Conservation (phyloP, 2,113 vertebrate genomes). For the Puffinus mauretanicus region DNA sequence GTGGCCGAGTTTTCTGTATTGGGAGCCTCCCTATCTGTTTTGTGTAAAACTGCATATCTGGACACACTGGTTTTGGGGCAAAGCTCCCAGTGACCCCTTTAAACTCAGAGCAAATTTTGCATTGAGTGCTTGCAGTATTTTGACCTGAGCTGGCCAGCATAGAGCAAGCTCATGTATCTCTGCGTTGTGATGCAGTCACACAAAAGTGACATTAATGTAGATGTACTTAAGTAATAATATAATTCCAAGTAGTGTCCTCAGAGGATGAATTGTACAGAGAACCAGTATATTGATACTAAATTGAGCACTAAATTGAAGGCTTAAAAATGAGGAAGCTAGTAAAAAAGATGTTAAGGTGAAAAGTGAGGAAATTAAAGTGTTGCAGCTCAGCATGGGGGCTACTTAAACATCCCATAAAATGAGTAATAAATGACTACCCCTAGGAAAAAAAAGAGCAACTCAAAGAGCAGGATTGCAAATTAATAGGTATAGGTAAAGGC, state of each 20-base stretch:
- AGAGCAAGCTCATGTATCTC: neutral
- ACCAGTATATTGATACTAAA: constrained; percentile 37
- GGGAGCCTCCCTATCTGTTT: neutral
- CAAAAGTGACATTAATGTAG: constrained; percentile 19
- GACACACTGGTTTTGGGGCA: neutral
- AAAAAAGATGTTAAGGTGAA: constrained; percentile 70
- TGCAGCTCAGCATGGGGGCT: constrained; percentile 58
- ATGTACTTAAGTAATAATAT: constrained; percentile 45
- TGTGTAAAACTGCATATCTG: neutral
- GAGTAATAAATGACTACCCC: constrained; percentile 60
- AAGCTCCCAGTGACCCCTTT: neutral
- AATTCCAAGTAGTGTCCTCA: constrained; percentile 38
- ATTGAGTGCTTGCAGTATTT: neutral
- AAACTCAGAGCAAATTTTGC: neutral
- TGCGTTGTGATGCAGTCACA: neutral
- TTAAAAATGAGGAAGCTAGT: constrained; percentile 67
- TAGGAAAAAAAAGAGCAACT: constrained; percentile 18
- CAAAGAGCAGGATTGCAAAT: constrained; percentile 11
- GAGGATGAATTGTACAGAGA: constrained; percentile 34
- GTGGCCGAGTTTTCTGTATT: neutral
- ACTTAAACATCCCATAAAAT: constrained; percentile 66
- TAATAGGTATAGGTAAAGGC: constrained; percentile 35
- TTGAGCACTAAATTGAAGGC: constrained; percentile 64
- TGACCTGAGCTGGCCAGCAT: neutral
- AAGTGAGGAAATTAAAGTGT: constrained; percentile 69